A percentile compares a stretch with the other conserved stretches of the same genome.
These are phyloP conservation scores for Caenorhabditis becei DNA, from an alignment of 2,888 invertebrate genomes.

Conservation along the genomic window DNA sequence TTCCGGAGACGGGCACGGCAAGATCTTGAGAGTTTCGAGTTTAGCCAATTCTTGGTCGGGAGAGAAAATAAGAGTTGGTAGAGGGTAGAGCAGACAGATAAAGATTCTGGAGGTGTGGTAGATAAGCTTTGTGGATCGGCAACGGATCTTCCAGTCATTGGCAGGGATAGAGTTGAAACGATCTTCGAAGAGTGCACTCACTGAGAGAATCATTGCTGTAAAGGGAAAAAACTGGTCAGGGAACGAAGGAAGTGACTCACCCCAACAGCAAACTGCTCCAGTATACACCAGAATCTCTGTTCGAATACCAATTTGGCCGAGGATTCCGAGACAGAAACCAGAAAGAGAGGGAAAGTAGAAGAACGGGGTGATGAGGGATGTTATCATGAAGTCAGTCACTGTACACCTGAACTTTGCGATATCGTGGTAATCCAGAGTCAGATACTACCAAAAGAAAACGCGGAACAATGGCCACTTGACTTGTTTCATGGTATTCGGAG, in stretches of 20 bases:
- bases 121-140: neutral
- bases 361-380: slow-evolving; percentile 12
- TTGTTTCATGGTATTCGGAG: slow-evolving; percentile 14
- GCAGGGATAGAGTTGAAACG: slow-evolving; percentile 15
- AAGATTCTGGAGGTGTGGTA: neutral
- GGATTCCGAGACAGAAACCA: slow-evolving; percentile 8
- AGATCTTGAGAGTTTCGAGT: slow-evolving; percentile 8
- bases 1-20: slow-evolving; percentile 1
- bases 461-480: slow-evolving; percentile 26
- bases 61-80: slow-evolving; percentile 4
- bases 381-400: neutral
- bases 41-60: slow-evolving; percentile 5
- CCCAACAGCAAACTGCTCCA: slow-evolving; percentile 6
- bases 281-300: slow-evolving; percentile 4
- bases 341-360: slow-evolving; percentile 15
- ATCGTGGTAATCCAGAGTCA: no score
- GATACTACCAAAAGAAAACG: neutral
- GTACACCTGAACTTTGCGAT: neutral
- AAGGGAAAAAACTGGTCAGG: neutral
- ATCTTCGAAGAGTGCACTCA: slow-evolving; percentile 19
- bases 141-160: slow-evolving; percentile 8
- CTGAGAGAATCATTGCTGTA: slow-evolving; percentile 15
- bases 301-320: slow-evolving; percentile 2
- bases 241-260: neutral
- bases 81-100: slow-evolving; percentile 9